Percentiles rank a stretch among this genome's conserved stretches.
phyloP scores from a whole-genome alignment of 37 sponge, comb jelly and placozoan species.

The Beroe forskalii region DNA sequence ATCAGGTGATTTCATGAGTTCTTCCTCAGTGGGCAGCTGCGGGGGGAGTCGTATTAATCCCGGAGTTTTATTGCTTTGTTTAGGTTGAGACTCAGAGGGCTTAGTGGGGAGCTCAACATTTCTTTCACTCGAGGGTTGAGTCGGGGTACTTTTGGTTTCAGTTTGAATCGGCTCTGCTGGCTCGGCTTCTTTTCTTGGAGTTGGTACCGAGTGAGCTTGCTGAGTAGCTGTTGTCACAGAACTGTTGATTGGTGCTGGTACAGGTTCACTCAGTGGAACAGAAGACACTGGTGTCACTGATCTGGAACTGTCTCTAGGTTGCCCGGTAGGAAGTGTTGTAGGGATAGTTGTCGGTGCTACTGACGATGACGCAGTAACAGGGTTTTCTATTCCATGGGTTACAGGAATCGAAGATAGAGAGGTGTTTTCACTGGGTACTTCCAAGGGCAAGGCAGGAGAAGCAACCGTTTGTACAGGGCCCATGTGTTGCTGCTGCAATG shows the following conservation, averaged over 20 bases:
- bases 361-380: background rate
- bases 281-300: background rate
- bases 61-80: constrained; percentile 3
- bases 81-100: background rate
- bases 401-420: too few species aligned
- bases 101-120: too few species aligned
- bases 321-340: background rate
- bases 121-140: background rate
- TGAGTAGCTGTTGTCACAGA: too few species aligned
- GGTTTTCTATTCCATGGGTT: too few species aligned
- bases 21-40: constrained; percentile 41
- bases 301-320: too few species aligned
- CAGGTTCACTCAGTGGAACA: background rate
- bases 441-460: background rate
- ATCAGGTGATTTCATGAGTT: constrained; percentile 52
- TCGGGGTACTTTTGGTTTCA: background rate
- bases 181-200: too few species aligned
- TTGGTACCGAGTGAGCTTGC: too few species aligned
- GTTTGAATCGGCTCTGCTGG: background rate
- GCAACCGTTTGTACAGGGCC: background rate
- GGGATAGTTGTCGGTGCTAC: background rate
- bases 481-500: background rate
- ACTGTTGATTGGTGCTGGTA: background rate
- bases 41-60: constrained; percentile 29
- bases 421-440: background rate